Base-by-base conservation (phyloP, 2,797 vertebrate species). In the Parotocinclus haroldoi region DNA sequence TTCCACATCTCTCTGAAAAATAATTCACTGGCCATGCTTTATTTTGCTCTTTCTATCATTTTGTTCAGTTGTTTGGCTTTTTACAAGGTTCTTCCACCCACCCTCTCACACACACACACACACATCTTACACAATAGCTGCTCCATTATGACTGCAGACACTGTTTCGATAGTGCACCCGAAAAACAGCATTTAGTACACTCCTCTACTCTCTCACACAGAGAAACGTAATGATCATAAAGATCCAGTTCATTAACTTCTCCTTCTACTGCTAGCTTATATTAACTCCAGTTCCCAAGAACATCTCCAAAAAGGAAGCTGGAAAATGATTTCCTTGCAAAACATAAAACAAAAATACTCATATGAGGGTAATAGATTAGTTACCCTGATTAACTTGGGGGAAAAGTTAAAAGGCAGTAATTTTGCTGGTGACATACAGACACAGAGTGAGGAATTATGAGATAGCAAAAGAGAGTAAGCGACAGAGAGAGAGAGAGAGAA, bases 91-190 rank as follows among this genome's bases (percentile, higher is more conserved):
- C 38, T 37, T 42, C n/a, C 50, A 57, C 63, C 48, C 42, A 44
- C 42, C 27, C 27, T 5, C n/a, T n/a, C 48, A 49, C 42, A 48
- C 53, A 57, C 60, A 51, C 60, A 59, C 60, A 13, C 36, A 57
- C 16, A 57, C 39, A 54, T 49, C n/a, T 39, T 50, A 50, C 46
- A 61, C 38, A 64, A 45, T 52, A 46, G 27, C 40, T 48, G 56
- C 65, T 68, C 42, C 0, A 38, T 54, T 72, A 53, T 7, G 13
- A 63, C 58, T 69, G 52, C 13, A 40, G 61, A 63, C 68, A 54
- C 58, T 76, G 68, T 63, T 58, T 42, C 39, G 67, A 67, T 46
- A 60, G 14, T 38, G 63, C 54, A 60, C 37, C 0, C 49, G 57
- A 53, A 14, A 66, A 8, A 40, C 19, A 36, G 14, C 48, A 50